Conservation (phyloP, 1,140 invertebrate genomes). For the Pteromalus puparum region DNA sequence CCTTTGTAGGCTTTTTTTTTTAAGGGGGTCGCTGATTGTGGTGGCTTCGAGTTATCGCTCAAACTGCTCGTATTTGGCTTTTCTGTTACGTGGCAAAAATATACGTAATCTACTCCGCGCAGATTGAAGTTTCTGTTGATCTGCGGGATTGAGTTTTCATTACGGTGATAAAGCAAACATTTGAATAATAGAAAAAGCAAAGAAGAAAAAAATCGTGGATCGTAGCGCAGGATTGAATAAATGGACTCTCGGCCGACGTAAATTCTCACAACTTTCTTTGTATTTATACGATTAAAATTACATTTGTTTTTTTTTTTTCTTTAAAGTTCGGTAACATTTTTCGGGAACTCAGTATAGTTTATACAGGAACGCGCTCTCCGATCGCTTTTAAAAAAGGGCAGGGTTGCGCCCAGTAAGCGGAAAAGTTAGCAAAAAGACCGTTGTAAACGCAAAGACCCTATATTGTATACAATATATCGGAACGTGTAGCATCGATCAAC, state of each 20-base stretch:
- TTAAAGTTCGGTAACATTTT: conserved; percentile 30
- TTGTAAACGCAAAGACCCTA: conserved; percentile 31
- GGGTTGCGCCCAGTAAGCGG: conserved; percentile 35
- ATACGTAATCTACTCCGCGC: too few relatives aligned
- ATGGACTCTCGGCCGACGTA: background rate
- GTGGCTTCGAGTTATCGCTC: too few relatives aligned
- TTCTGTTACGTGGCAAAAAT: too few relatives aligned
- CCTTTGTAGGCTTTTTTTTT: background rate
- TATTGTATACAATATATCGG: conserved; percentile 46
- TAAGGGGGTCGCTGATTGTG: background rate
- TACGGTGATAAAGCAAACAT: too few relatives aligned
- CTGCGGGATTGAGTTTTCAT: too few relatives aligned
- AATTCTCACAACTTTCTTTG: conserved; percentile 43
- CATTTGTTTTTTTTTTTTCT: conserved; percentile 32
- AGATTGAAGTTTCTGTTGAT: too few relatives aligned
- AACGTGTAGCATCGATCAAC: conserved; percentile 36
- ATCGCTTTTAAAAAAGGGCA: conserved; percentile 40
- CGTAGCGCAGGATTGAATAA: background rate
- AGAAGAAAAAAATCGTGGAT: too few relatives aligned
- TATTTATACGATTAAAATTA: conserved; percentile 47
- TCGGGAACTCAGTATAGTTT: conserved; percentile 33
- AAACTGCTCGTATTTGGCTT: too few relatives aligned
- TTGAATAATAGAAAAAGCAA: too few relatives aligned
- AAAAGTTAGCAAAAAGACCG: conserved; percentile 41
- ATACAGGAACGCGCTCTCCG: conserved; percentile 23